Conservation (phyloP, 2,888 invertebrate species). For the Hipparchia sbordonii region DNA sequence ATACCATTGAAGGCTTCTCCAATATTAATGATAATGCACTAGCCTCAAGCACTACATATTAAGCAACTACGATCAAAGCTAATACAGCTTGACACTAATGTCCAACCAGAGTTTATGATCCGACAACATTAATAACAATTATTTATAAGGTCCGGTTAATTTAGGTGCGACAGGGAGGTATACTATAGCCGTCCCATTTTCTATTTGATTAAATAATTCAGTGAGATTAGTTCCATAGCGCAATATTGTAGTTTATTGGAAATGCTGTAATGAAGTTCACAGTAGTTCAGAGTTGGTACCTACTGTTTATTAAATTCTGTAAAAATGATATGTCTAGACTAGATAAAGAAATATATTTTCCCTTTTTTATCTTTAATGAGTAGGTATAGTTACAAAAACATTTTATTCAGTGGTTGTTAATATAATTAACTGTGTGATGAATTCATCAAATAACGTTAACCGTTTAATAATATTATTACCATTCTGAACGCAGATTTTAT, state of each 20-base stretch:
- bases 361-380: too few species aligned
- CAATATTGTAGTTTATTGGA: slow-evolving; percentile 3
- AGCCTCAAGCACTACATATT: slow-evolving; percentile 43
- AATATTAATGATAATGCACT: slow-evolving; percentile 33
- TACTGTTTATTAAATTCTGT: neutral
- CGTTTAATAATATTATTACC: too few species aligned
- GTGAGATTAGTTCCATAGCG: neutral
- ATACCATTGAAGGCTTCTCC: slow-evolving; percentile 28
- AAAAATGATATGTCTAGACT: neutral
- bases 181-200: slow-evolving; percentile 46
- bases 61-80: slow-evolving; percentile 53
- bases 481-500: neutral
- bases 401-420: too few species aligned
- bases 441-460: neutral
- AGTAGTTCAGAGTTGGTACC: neutral
- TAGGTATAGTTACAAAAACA: too few species aligned
- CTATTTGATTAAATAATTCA: slow-evolving; percentile 39
- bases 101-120: slow-evolving; percentile 56
- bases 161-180: slow-evolving; percentile 56
- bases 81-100: slow-evolving; percentile 64
- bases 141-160: slow-evolving; percentile 61
- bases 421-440: neutral
- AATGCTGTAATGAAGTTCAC: neutral
- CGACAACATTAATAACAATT: slow-evolving; percentile 64
- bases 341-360: too few species aligned